phyloP scores from a whole-genome alignment of 92 coral and sea anemone species.

The Zoanthus sansibaricus region DNA sequence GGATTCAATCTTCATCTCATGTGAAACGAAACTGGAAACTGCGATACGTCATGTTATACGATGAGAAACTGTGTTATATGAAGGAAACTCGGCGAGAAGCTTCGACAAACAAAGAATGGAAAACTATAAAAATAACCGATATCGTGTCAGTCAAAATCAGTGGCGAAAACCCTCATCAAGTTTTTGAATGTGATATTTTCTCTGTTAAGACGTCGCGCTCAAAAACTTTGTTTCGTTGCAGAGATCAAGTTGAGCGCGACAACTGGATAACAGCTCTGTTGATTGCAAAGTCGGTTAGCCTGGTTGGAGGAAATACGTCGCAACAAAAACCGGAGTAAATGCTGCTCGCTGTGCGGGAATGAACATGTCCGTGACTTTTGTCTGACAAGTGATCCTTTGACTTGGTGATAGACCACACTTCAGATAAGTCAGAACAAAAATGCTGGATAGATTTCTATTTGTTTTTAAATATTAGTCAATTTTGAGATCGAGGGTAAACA shows the following conservation, averaged over 20 bases:
- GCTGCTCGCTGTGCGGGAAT: background rate
- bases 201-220: conserved; percentile 23
- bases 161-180: conserved; percentile 12
- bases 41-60: conserved; percentile 22
- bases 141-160: conserved; percentile 23
- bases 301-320: background rate
- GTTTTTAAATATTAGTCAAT: too few species aligned
- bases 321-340: background rate
- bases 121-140: conserved; percentile 23
- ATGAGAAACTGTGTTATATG: conserved; percentile 27
- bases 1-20: conserved; percentile 30
- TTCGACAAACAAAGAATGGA: conserved; percentile 19
- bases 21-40: conserved; percentile 29
- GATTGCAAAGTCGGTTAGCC: conserved; percentile 6
- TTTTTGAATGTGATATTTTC: conserved; percentile 7
- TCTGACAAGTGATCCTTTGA: background rate
- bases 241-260: conserved; percentile 19
- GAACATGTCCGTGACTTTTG: background rate
- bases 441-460: too few species aligned
- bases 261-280: conserved; percentile 27
- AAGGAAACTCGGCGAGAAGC: conserved; percentile 11
- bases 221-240: conserved; percentile 24
- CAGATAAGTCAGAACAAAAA: background rate
- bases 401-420: background rate
- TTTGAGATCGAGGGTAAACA: too few species aligned